These are phyloP conservation scores for Acanthopleura granulata DNA, from an alignment of 2,888 invertebrate species.

Conservation along the genomic window DNA sequence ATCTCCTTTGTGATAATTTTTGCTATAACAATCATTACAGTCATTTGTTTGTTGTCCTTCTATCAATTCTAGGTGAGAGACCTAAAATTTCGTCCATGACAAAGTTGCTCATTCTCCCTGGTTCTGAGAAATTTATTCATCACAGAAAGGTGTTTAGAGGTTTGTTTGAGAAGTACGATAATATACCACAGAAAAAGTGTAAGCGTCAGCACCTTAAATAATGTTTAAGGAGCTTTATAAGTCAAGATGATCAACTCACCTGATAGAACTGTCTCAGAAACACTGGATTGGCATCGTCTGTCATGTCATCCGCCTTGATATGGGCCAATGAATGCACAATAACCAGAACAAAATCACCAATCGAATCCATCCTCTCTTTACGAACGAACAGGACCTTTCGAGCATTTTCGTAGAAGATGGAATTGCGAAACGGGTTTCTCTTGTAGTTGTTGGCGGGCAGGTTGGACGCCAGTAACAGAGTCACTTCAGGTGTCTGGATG, in stretches of 20 bases:
- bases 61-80: no score
- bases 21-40: no score
- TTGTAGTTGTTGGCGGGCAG: conserved; percentile 64
- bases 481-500: conserved; percentile 53
- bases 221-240: no score
- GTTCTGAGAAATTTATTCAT: no score
- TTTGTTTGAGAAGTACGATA: no score
- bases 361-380: conserved; percentile 62
- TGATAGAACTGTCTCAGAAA: conserved; percentile 65
- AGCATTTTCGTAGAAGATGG: conserved; percentile 61
- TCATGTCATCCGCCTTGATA: conserved; percentile 61
- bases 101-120: no score
- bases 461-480: conserved; percentile 63
- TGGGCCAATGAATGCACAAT: conserved; percentile 66
- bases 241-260: conserved; percentile 38
- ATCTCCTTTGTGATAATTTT: no score
- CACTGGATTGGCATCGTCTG: conserved; percentile 58
- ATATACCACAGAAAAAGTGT: no score
- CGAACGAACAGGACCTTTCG: conserved; percentile 61
- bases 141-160: no score
- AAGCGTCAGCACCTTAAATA: no score
- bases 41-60: no score
- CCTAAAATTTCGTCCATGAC: no score
- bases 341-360: conserved; percentile 66
- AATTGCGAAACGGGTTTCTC: conserved; percentile 61